Conservation (phyloP, 2,113 vertebrate species). For the Clupea harengus region DNA sequence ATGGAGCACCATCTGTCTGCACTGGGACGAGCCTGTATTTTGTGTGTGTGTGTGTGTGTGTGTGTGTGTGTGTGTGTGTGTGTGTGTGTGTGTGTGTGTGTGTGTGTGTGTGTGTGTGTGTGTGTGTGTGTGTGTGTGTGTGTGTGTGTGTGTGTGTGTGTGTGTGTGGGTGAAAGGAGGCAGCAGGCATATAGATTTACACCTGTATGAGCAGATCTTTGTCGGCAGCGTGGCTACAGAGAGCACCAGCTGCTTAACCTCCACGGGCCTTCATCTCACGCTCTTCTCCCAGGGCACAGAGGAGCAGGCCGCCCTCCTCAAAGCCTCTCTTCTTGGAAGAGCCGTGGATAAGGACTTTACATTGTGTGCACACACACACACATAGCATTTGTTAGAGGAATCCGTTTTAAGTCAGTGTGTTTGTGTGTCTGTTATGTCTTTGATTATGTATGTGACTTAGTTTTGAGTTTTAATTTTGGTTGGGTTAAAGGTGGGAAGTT, state of each 20-base stretch:
- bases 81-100: conserved; percentile 11
- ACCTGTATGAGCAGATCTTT: conserved; percentile 86
- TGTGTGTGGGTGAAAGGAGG: neutral
- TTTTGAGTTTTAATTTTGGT: neutral
- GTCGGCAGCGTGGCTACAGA: conserved; percentile 75
- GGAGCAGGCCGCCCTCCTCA: neutral
- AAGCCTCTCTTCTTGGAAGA: neutral
- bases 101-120: conserved; percentile 29
- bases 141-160: conserved; percentile 29
- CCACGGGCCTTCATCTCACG: conserved; percentile 9
- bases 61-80: conserved; percentile 27
- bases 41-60: conserved; percentile 23
- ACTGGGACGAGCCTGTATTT: conserved; percentile 30
- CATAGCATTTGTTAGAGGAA: neutral
- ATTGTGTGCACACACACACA: neutral
- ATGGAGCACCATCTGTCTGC: conserved; percentile 63
- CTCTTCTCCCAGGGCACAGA: neutral
- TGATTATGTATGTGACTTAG: no score
- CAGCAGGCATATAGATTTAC: conserved; percentile 83
- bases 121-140: conserved; percentile 19
- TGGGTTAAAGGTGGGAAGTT: neutral
- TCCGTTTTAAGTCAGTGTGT: no score
- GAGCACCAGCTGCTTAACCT: conserved; percentile 82
- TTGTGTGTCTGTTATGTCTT: neutral
- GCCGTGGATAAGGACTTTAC: neutral